These are phyloP conservation scores for Lysandra bellargus DNA, from an alignment of 2,888 invertebrate genomes.

Conservation along the genomic window DNA sequence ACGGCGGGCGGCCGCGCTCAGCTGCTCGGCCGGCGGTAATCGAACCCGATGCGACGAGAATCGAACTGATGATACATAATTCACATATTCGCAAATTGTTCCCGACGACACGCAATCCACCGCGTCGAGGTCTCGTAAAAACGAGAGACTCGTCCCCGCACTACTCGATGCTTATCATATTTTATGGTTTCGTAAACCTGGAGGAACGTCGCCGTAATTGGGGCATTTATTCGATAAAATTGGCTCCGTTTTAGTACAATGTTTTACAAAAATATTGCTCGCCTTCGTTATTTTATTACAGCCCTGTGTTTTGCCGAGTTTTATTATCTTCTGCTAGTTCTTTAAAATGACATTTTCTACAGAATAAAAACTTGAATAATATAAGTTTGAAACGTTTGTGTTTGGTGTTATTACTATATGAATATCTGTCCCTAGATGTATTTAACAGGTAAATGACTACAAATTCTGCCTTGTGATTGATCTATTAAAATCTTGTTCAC, in stretches of 20 bases:
- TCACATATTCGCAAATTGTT: background rate
- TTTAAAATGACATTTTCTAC: background rate
- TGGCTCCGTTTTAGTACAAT: constrained; percentile 37
- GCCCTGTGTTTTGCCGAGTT: background rate
- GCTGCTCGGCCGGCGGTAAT: constrained; percentile 34
- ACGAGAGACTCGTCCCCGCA: constrained; percentile 72
- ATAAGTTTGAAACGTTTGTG: background rate
- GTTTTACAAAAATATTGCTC: constrained; percentile 21
- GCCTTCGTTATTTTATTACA: constrained; percentile 9
- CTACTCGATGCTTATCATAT: constrained; percentile 72
- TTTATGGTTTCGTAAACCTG: constrained; percentile 68
- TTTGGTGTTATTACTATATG: background rate
- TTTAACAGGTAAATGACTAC: too few species aligned
- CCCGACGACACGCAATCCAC: constrained; percentile 13
- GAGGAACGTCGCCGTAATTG: constrained; percentile 62
- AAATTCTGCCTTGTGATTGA: constrained; percentile 49
- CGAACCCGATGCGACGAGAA: constrained; percentile 23
- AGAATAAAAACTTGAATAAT: too few species aligned
- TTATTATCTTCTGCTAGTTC: background rate
- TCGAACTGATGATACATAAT: constrained; percentile 5
- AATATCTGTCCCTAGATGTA: too few species aligned
- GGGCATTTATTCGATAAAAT: constrained; percentile 52
- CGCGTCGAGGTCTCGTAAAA: constrained; percentile 73
- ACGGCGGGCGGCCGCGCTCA: constrained; percentile 48
- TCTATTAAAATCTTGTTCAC: constrained; percentile 63